phyloP scores from a whole-genome alignment of 2,888 invertebrate species.

The Callimorpha dominula region DNA sequence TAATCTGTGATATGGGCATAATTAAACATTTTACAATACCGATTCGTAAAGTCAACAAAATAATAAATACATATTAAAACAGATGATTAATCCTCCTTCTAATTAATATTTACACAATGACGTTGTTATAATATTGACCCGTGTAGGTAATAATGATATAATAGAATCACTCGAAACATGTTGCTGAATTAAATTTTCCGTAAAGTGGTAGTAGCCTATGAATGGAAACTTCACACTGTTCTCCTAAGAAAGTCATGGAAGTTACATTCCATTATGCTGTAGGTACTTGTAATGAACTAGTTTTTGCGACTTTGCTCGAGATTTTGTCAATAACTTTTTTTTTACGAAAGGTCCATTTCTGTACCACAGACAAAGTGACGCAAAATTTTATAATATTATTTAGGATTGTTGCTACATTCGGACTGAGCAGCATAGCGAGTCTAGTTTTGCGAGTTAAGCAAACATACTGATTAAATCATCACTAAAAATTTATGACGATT shows the following conservation, averaged over 20 bases:
- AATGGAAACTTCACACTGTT: no score
- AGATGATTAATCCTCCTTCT: background rate
- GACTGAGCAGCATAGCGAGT: background rate
- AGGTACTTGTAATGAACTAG: no score
- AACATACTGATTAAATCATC: background rate
- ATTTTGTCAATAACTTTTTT: no score
- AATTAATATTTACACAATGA: background rate
- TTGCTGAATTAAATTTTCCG: background rate
- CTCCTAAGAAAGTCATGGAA: no score
- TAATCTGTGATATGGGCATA: conserved; percentile 4
- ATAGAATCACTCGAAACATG: background rate
- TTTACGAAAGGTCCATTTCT: no score
- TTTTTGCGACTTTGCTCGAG: no score
- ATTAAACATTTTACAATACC: background rate
- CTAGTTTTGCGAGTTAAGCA: background rate
- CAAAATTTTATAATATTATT: background rate
- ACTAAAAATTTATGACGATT: background rate
- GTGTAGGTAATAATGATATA: background rate
- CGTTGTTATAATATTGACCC: background rate
- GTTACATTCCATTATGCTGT: no score
- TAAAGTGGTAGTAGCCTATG: background rate
- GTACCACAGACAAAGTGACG: background rate
- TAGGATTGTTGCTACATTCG: background rate
- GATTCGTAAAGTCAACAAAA: background rate
- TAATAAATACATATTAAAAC: background rate